phyloP scores from a whole-genome alignment of 2,888 invertebrate genomes.

The Trissolcus japonicus region DNA sequence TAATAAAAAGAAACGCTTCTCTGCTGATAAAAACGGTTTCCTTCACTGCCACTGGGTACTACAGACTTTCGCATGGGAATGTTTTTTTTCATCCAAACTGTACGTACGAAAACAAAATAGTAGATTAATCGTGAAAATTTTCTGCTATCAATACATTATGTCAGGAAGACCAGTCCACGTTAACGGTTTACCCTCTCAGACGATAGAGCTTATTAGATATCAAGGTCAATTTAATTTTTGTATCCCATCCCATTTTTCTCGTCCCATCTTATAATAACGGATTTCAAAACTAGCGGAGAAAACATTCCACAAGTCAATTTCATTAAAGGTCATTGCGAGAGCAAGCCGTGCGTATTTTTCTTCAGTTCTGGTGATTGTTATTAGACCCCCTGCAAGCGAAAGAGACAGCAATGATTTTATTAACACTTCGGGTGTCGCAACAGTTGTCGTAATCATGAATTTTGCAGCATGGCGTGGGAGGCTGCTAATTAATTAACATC shows the following conservation, averaged over 20 bases:
- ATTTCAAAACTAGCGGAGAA: conserved; percentile 41
- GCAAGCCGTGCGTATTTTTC: conserved; percentile 5
- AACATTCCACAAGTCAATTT: conserved; percentile 50
- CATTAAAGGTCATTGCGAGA: conserved; percentile 50
- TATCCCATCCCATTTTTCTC: conserved; percentile 17
- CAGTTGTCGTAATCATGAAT: conserved; percentile 12
- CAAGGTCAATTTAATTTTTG: conserved; percentile 49
- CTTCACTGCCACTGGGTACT: too few species aligned
- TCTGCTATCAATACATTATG: not conserved
- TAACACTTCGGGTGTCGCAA: conserved; percentile 12
- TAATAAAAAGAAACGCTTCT: not conserved
- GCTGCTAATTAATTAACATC: conserved; percentile 33
- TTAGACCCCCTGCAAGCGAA: conserved; percentile 2
- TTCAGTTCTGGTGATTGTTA: not conserved
- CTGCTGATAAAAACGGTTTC: not conserved
- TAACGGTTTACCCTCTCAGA: conserved; percentile 43
- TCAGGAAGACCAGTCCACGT: conserved; percentile 26
- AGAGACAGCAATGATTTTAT: conserved; percentile 12
- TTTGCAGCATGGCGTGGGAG: conserved; percentile 20
- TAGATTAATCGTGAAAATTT: not conserved
- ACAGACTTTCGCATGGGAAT: not conserved
- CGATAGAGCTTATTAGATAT: conserved; percentile 49
- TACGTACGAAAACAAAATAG: not conserved
- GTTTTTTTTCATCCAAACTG: not conserved
- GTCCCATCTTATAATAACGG: conserved; percentile 44